Evolutionary conservation across 2,797 vertebrate genomes (phyloP), one percentile per base, ranked within the genome.

Genomic region (Fistularia tabacaria): DNA sequence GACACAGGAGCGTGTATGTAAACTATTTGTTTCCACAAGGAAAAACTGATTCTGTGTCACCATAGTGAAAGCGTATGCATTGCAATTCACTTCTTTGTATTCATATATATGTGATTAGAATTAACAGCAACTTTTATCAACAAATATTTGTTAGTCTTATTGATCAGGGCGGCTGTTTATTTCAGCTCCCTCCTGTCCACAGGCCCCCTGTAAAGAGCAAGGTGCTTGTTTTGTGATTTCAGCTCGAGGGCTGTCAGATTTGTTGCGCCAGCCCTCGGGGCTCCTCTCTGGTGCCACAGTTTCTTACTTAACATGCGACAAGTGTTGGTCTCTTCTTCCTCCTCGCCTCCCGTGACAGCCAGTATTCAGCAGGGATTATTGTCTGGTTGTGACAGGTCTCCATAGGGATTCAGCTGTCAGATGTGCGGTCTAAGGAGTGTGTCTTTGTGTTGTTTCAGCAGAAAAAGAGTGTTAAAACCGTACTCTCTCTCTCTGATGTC

Each of bases 301-400:
- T 62, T 72, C 61, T 65, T 62, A 69, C 53, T 60, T 68, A 59
- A 60, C 68, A 69, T 77, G 50, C 40, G 53, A 71, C 51, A 62
- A 71, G 49, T 64, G 49, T 58, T 73, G 64, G 46, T 51, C 46
- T 3, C 0, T 36, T 66, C 56, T 47, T 60, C 52, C 47, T 52
- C 40, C 36, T 14, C 42, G 5, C n/a, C 49, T 14, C 10, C 37
- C 7, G 46, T 73, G 73, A 69, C 69, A 65, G 62, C 51, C 50
- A 1, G 14, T 5, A 50, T 58, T 71, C 66, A 38, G 41, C 52
- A 11, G 12, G 41, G 57, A 36, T 25, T 25, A 25, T 25, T 25
- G 38, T 69, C 55, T 3, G 25, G 39, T 48, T 64, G 55, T 63
- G 69, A 76, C 72, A 74, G 64, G 49, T 52, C 58, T 73, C 59